A percentile compares a stretch with the other conserved stretches of the same genome.
Conservation (phyloP, 1,140 invertebrate species). For the Drosophila athabasca region DNA sequence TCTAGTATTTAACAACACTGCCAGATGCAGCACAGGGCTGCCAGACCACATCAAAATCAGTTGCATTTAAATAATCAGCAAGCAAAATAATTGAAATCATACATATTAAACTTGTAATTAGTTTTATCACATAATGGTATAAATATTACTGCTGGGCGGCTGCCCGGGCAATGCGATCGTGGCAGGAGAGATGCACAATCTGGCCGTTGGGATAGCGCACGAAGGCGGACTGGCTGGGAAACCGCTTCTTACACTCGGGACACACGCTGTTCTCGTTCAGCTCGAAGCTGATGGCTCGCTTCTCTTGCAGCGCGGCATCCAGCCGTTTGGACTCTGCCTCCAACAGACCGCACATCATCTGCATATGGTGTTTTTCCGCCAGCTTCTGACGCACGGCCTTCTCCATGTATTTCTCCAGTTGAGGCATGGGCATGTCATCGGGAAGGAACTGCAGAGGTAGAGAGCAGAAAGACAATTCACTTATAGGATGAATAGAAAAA, state of each 20-base stretch:
- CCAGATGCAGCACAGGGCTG: too few relatives aligned
- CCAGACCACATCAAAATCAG: too few relatives aligned
- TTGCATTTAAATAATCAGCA: too few relatives aligned
- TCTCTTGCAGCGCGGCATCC: conserved; percentile 90
- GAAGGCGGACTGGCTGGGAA: conserved; percentile 96
- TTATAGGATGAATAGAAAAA: too few relatives aligned
- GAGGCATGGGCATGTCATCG: conserved; percentile 88
- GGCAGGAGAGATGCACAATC: conserved; percentile 95
- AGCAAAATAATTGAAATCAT: neutral
- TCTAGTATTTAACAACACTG: too few relatives aligned
- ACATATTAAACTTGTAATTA: conserved; percentile 9
- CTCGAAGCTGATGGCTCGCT: conserved; percentile 91
- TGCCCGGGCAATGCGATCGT: conserved; percentile 70
- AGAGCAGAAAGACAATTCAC: neutral
- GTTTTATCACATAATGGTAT: conserved; percentile 43
- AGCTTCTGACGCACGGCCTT: conserved; percentile 90
- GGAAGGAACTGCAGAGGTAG: conserved; percentile 86
- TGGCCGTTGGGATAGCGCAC: conserved; percentile 95
- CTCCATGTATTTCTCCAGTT: conserved; percentile 91
- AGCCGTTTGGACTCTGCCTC: conserved; percentile 93
- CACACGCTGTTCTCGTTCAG: conserved; percentile 95
- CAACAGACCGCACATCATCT: conserved; percentile 92
- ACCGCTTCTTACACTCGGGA: conserved; percentile 95
- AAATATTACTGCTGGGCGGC: conserved; percentile 37
- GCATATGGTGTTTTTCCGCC: conserved; percentile 88